Percentiles rank a stretch among this genome's conserved stretches.
phyloP scores from a whole-genome alignment of 2,797 vertebrate genomes.

The Myotis findleyi region DNA sequence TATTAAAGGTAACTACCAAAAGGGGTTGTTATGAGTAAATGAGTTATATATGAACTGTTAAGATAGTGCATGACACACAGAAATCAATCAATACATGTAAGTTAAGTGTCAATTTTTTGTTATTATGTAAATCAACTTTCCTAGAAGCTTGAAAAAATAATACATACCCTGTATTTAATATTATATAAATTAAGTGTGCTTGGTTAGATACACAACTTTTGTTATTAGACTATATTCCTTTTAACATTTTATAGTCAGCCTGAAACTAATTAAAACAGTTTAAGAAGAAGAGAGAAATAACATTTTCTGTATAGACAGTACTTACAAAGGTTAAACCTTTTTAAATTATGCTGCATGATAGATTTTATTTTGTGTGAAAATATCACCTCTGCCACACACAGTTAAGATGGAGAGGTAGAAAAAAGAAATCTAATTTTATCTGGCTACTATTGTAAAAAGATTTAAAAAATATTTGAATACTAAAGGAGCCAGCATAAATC shows the following conservation, averaged over 20 bases:
- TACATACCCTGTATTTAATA: not conserved
- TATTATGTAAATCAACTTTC: not conserved
- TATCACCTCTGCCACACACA: not conserved
- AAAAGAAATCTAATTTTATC: not conserved
- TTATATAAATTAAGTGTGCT: not conserved
- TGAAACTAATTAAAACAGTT: slow-evolving; percentile 15
- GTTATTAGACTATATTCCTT: not conserved
- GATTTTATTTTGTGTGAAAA: slow-evolving; percentile 36
- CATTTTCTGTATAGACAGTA: not conserved
- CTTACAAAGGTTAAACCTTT: not conserved
- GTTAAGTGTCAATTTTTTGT: not conserved
- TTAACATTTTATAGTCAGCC: not conserved
- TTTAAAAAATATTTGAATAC: not conserved
- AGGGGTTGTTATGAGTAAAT: not conserved
- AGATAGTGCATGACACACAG: not conserved
- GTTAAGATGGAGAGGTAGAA: not conserved
- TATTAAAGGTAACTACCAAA: not conserved
- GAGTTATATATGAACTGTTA: not conserved
- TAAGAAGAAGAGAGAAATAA: not conserved
- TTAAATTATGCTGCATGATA: not conserved
- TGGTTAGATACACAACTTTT: not conserved
- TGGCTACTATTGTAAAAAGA: not conserved
- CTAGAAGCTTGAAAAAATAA: not conserved
- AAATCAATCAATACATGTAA: not conserved
- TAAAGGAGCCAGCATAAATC: not conserved